These are phyloP conservation scores for Ips nitidus DNA, from an alignment of 1,140 invertebrate genomes.

Conservation along the genomic window DNA sequence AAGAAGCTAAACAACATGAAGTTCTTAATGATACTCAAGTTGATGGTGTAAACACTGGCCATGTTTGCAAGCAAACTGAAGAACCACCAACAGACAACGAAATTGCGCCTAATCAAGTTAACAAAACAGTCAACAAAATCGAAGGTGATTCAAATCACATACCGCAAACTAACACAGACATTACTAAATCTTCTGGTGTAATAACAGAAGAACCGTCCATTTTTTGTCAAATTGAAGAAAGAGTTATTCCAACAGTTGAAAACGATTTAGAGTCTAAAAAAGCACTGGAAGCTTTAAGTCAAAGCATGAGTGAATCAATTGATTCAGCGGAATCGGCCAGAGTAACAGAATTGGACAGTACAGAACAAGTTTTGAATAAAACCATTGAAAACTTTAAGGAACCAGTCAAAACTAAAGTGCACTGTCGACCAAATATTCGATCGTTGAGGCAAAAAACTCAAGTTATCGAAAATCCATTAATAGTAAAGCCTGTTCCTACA, in stretches of 20 bases:
- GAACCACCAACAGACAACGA: too few species aligned
- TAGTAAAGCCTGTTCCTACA: background rate
- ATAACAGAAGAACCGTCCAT: too few species aligned
- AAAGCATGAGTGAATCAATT: background rate
- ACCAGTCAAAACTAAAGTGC: background rate
- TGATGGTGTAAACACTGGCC: too few species aligned
- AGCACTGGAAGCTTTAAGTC: background rate
- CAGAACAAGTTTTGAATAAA: background rate
- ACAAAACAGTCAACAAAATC: too few species aligned
- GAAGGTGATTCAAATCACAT: too few species aligned
- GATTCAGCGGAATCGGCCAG: background rate
- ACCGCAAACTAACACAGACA: too few species aligned
- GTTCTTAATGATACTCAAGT: too few species aligned
- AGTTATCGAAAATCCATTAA: background rate
- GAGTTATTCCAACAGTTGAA: background rate
- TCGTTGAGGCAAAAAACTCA: background rate
- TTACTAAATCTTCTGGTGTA: too few species aligned
- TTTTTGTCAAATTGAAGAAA: too few species aligned
- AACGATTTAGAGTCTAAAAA: background rate
- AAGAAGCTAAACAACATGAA: too few species aligned
- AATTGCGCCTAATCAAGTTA: too few species aligned
- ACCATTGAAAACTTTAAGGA: background rate
- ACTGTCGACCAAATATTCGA: background rate
- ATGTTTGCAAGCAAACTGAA: too few species aligned
- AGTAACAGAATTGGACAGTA: background rate